A percentile compares a stretch with the other conserved stretches of the same genome.
Evolutionary conservation across 2,113 vertebrate species (phyloP).

Genomic region (Falcunculus frontatus): DNA sequence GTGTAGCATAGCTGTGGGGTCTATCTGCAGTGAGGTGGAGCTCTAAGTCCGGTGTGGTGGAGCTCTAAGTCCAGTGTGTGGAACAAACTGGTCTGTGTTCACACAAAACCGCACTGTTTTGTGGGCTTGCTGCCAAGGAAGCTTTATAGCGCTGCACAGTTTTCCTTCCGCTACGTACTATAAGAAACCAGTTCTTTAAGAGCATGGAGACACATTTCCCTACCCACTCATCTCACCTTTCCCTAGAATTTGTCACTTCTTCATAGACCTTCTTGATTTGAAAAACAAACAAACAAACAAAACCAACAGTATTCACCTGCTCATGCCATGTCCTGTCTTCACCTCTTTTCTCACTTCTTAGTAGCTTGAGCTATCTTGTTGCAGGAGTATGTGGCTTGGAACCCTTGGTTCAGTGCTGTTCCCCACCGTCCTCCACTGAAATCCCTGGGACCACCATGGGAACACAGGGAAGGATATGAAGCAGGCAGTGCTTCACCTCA

Average conservation of each 20-base stretch:
- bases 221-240: background rate
- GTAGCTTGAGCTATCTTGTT: background rate
- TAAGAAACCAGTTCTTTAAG: background rate
- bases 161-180: background rate
- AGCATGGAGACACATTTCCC: background rate
- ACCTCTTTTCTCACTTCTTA: background rate
- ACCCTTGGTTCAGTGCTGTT: accelerated
- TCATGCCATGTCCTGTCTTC: background rate
- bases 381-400: background rate
- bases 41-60: background rate
- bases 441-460: background rate
- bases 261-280: background rate
- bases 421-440: background rate
- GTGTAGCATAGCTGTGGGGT: background rate
- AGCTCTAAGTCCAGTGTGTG: background rate
- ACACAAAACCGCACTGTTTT: background rate
- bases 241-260: background rate
- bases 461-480: background rate
- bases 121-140: background rate
- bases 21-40: background rate
- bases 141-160: background rate
- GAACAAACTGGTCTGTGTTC: background rate
- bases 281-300: background rate
- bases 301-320: background rate
- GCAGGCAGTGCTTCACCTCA: background rate